Base-by-base conservation (phyloP, 2,113 vertebrate genomes). In the Passer montanus region DNA sequence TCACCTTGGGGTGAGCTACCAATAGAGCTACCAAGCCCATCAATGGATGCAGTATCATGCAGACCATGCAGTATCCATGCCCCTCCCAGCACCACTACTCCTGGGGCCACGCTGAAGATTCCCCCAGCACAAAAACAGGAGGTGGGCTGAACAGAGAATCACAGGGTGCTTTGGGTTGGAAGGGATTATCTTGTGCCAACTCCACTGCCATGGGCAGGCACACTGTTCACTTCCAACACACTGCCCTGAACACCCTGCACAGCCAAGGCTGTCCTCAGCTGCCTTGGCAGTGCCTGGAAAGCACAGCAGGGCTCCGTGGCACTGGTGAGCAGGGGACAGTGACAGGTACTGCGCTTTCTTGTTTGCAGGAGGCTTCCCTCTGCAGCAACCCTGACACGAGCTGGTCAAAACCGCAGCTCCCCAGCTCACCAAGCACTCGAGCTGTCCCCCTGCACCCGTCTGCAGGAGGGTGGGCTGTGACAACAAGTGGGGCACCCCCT, bases 381-480 rank as follows among this genome's bases (percentile, higher is more conserved):
- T 52, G 69, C 58, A 33, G 37, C 7, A 41, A 30, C 60, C 44
- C 67, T 46, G 62, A 13, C 17, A 50, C 33, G 18, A 83, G 37
- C 26, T 2, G 7, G n/a, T 14, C n/a, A 28, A 50, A 53, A 9
- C 35, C 47, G 50, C 70, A 67, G n/a, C 53, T 81, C 35, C 1
- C 0, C 81, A 67, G 43, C 52, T 68, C 1, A 0, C 46, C 1
- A 4, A 78, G 28, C 22, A 4, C 21, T 64, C 0, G 0, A 84
- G n/a, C 63, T 49, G 24, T 17, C 26, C 18, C 62, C 43, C 9
- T 44, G 31, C 47, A 18, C 47, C n/a, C 2, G 0, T 4, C 22
- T 28, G 0, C 0, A 33, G 43, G 23, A 43, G 33, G 30, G 23
- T 26, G 64, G n/a, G 41, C 73, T 35, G 41, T 1, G 1, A 84